phyloP scores from a whole-genome alignment of 2,888 invertebrate species.

The Cosmorhoe ocellata region DNA sequence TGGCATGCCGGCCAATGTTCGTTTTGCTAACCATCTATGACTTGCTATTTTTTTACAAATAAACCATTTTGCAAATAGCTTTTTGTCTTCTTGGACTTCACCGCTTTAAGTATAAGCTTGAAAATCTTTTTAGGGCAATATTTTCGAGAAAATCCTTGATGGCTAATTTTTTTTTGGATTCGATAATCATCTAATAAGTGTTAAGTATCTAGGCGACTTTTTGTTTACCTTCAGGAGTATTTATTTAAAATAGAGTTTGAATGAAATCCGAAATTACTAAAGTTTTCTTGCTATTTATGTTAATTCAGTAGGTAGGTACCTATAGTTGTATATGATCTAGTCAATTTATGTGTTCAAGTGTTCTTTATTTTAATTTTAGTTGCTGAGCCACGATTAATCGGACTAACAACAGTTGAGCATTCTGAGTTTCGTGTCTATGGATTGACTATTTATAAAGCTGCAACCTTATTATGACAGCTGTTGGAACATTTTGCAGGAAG shows the following conservation, averaged over 20 bases:
- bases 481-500: no score
- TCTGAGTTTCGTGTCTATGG: neutral
- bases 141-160: conserved; percentile 3
- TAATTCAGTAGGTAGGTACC: no score
- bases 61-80: neutral
- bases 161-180: conserved; percentile 46
- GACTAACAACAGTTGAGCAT: neutral
- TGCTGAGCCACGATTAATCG: conserved; percentile 18
- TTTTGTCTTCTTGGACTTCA: conserved; percentile 14
- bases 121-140: conserved; percentile 12
- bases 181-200: conserved; percentile 54
- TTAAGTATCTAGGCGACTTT: conserved; percentile 56
- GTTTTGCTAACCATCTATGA: conserved; percentile 60
- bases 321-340: no score
- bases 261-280: no score
- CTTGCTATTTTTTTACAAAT: conserved; percentile 58
- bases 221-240: conserved; percentile 50
- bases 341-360: no score
- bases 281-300: no score
- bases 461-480: no score
- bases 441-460: neutral
- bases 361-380: neutral
- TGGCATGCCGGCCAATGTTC: conserved; percentile 36
- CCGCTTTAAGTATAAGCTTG: conserved; percentile 15
- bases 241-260: no score